Evolutionary conservation across 2,888 invertebrate species (phyloP), one percentile per base, ranked within the genome.

Genomic region (Caprella mutica): DNA sequence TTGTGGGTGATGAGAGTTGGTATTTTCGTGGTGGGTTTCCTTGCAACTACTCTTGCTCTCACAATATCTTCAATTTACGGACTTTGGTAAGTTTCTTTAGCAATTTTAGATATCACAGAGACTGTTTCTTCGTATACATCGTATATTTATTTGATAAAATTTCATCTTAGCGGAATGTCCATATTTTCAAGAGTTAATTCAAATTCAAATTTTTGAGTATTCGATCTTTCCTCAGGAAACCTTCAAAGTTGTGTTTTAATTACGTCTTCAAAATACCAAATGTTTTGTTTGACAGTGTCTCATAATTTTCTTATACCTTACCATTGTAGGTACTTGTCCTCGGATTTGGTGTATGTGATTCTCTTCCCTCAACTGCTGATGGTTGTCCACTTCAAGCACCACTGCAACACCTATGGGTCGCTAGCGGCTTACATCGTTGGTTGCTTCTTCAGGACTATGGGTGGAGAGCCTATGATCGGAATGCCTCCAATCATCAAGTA

Each of bases 31-130:
- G 94, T 97, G 59, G 96, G 96, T 23, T 78, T 87, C 27, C 76
- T 97, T 68, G 86, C 88, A 68, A 93, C 96, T 9, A 80, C 88
- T 65, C 96, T 98, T 93, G 97, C 94, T 14, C 80, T 98, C 68
- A 91, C 91, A 65, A 96, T 98, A 69, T 88, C 91, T 65, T 93
- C 94, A 68, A 96, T 98, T 72, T 98, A 98, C 74, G 94, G 92
- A 12, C 78, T 98, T 58, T 98, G 96, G 96, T 86, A 72, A 77
- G 79, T 55, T n/a, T n/a, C n/a, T n/a, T n/a, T n/a, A n/a, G n/a
- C n/a, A n/a, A n/a, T n/a, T n/a, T n/a, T n/a, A n/a, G n/a, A n/a
- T n/a, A n/a, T n/a, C n/a, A n/a, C n/a, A n/a, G n/a, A n/a, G n/a
- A n/a, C n/a, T n/a, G n/a, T n/a, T n/a, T n/a, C n/a, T n/a, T n/a